Percentiles rank a stretch among this genome's conserved stretches.
Evolutionary conservation across 2,797 vertebrate genomes (phyloP).

Genomic region (Columba guinea): DNA sequence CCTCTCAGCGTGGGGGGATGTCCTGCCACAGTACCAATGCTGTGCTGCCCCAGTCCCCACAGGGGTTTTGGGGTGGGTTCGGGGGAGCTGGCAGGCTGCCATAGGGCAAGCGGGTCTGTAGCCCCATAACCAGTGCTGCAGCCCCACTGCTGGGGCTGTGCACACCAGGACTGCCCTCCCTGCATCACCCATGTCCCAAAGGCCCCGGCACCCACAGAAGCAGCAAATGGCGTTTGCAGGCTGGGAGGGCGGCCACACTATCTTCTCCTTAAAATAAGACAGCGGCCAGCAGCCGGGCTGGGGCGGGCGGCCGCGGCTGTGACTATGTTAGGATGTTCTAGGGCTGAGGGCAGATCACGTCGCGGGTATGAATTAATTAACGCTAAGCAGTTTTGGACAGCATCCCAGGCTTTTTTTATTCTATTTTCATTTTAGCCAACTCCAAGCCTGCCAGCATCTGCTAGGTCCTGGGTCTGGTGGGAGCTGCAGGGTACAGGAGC

Average conservation of each 20-base stretch:
- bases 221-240: not conserved
- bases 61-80: not conserved
- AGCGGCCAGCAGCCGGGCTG: not conserved
- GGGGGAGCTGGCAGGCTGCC: not conserved
- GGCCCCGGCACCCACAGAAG: not conserved
- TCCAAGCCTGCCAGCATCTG: not conserved
- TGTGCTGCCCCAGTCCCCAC: not conserved
- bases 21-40: accelerated
- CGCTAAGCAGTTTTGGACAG: slow-evolving; percentile 12
- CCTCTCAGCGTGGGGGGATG: not conserved
- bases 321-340: slow-evolving; percentile 61
- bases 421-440: slow-evolving; percentile 7
- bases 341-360: slow-evolving; percentile 35
- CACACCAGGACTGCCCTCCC: not conserved
- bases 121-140: not conserved
- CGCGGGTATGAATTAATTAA: slow-evolving; percentile 48
- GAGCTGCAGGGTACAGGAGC: not conserved
- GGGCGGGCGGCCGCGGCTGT: not conserved
- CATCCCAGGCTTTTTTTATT: not conserved
- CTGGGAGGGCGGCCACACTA: accelerated
- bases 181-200: not conserved
- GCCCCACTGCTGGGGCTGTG: not conserved
- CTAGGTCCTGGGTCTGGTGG: not conserved
- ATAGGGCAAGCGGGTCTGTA: not conserved
- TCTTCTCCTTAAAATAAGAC: slow-evolving; percentile 4